These are phyloP conservation scores for Diabrotica undecimpunctata DNA, from an alignment of 1,140 invertebrate species.

Conservation along the genomic window DNA sequence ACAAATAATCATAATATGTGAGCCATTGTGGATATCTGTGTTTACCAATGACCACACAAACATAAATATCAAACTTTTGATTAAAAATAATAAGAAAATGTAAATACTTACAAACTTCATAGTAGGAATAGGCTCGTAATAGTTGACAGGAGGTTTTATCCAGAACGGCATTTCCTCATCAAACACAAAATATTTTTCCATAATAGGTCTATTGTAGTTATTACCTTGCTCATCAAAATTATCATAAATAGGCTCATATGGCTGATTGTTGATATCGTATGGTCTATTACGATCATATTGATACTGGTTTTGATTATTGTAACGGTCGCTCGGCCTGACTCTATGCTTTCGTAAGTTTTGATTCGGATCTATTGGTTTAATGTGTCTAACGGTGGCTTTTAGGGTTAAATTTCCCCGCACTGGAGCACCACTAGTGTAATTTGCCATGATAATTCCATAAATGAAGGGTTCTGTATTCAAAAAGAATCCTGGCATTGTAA, in stretches of 20 bases:
- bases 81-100: background rate
- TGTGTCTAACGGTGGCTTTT: constrained; percentile 69
- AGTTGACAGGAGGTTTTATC: constrained; percentile 55
- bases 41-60: too few relatives aligned
- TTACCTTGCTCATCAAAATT: constrained; percentile 22
- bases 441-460: constrained; percentile 82
- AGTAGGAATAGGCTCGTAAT: constrained; percentile 58
- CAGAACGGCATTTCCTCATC: constrained; percentile 75
- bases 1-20: too few relatives aligned
- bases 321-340: constrained; percentile 13
- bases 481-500: constrained; percentile 92
- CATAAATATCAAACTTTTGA: background rate
- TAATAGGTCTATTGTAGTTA: constrained; percentile 54
- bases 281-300: constrained; percentile 21
- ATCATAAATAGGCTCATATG: constrained; percentile 24
- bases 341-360: constrained; percentile 28
- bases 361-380: constrained; percentile 52
- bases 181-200: constrained; percentile 72
- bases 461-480: constrained; percentile 80
- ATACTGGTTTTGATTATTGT: constrained; percentile 11
- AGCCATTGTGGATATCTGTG: too few relatives aligned
- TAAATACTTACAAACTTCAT: constrained; percentile 63
- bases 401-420: constrained; percentile 83
- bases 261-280: constrained; percentile 21
- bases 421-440: constrained; percentile 86